A percentile compares a stretch with the other conserved stretches of the same genome.
These are phyloP conservation scores for Squalus acanthias DNA, from an alignment of 2,797 vertebrate genomes.

Conservation along the genomic window DNA sequence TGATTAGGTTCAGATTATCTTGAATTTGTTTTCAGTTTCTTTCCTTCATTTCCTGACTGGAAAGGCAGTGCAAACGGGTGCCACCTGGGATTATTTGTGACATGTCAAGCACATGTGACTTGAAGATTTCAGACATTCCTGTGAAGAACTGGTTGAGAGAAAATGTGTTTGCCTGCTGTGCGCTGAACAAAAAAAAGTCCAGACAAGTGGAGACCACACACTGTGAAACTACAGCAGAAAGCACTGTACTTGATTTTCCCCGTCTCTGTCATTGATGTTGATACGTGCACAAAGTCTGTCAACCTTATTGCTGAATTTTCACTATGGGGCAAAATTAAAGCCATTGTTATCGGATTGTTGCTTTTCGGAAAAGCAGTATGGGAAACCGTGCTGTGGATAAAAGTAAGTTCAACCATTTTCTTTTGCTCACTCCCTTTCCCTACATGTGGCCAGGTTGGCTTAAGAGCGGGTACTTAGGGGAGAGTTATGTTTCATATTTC, in stretches of 20 bases:
- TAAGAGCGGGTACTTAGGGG: not conserved
- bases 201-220: not conserved
- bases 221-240: not conserved
- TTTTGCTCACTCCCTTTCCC: not conserved
- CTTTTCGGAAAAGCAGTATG: not conserved
- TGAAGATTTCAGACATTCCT: not conserved
- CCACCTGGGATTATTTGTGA: not conserved
- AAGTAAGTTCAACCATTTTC: not conserved
- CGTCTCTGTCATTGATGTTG: not conserved
- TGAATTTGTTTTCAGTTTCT: not conserved
- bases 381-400: not conserved
- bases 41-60: not conserved
- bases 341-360: not conserved
- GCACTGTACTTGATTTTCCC: slow-evolving; percentile 2
- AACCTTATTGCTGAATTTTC: slow-evolving; percentile 1
- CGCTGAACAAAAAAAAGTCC: not conserved
- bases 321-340: slow-evolving; percentile 23
- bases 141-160: slow-evolving; percentile 3
- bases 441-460: not conserved
- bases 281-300: not conserved
- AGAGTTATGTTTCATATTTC: not conserved
- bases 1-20: not conserved
- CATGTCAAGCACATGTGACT: slow-evolving; percentile 7
- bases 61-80: not conserved
- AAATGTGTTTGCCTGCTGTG: slow-evolving; percentile 23